Evolutionary conservation across 2,888 invertebrate genomes (phyloP), one percentile per base, ranked within the genome.

Genomic region (Eupithecia vulgata): DNA sequence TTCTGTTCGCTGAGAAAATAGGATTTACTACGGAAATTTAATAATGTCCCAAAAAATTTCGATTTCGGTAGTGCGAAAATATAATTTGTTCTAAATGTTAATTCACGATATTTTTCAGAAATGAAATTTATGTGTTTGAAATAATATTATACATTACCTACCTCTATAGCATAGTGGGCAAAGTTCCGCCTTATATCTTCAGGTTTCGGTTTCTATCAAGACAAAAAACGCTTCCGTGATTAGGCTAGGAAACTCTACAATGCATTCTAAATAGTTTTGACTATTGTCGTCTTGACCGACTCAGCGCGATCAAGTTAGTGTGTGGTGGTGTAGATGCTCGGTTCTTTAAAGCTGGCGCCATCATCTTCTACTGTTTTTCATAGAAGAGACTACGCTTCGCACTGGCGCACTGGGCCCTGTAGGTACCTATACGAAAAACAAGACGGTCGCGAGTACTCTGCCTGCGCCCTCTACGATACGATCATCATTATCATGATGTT

Each of bases 1-100:
- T 40, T 72, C 71, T n/a, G 62, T 30, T 61, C 17, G 61, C 61
- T 61, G 34, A 34, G 8, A 61, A 30, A 61, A 34, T 34, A 61
- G 30, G 34, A 17, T 61, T n/a, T n/a, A n/a, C n/a, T n/a, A n/a
- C n/a, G n/a, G n/a, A n/a, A n/a, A n/a, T n/a, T n/a, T n/a, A n/a
- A n/a, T n/a, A n/a, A n/a, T n/a, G n/a, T n/a, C n/a, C n/a, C n/a
- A n/a, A n/a, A n/a, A n/a, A n/a, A n/a, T n/a, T n/a, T n/a, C n/a
- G n/a, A n/a, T n/a, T n/a, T n/a, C n/a, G n/a, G n/a, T n/a, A n/a
- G n/a, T 61, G 34, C 17, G 8, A 61, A 30, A 61, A 34, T 34
- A 61, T 15, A 17, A 17, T 61, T 61, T 34, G 34, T 34, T 61
- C 30, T 59, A 6, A 59, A n/a, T n/a, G n/a, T n/a, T 15, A 30